Evolutionary conservation across 2,888 invertebrate genomes (phyloP), one percentile per base, ranked within the genome.

Genomic region (Mythimna loreyi): DNA sequence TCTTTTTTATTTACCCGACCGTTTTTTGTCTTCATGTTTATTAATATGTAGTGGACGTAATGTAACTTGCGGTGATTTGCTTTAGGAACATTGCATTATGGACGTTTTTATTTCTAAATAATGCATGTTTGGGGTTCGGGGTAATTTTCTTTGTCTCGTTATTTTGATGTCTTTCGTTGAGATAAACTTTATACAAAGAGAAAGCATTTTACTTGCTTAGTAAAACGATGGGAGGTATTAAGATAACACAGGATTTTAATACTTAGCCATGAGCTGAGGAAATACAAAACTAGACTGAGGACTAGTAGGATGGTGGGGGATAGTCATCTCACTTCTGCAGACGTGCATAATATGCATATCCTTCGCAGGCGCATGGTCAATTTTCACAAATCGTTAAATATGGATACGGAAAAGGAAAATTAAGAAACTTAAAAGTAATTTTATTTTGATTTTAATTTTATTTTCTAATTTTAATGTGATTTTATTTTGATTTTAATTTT

Each of bases 1-100:
- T 82, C 82, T 81, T 81, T 84, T 84, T 84, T 86, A 84, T 83
- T 79, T 72, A 71, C 68, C 66, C 66, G 40, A 68, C 65, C 53
- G 68, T 71, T 75, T 76, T 69, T 70, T 74, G 67, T 71, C 71
- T 70, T 81, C 69, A 72, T 74, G 72, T 78, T 73, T 78, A 81
- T 81, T 78, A 78, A 77, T 81, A 78, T 77, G 63, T 67, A 77
- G 81, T 57, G 60, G 70, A 69, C 70, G 55, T 70, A 61, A 66
- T 66, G 60, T 66, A 19, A 66, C 59, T 70, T 66, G 79, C 56
- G 59, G 59, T 67, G 78, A 68, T 72, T 80, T 64, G 55, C 67
- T 63, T 70, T 69, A 45, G 36, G 21, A 40, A 63, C 49, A 52
- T 66, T 67, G 23, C 21, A 28, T 57, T 65, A 56, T 23, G 53